phyloP scores from a whole-genome alignment of 2,888 invertebrate genomes.

The Bibio marci region DNA sequence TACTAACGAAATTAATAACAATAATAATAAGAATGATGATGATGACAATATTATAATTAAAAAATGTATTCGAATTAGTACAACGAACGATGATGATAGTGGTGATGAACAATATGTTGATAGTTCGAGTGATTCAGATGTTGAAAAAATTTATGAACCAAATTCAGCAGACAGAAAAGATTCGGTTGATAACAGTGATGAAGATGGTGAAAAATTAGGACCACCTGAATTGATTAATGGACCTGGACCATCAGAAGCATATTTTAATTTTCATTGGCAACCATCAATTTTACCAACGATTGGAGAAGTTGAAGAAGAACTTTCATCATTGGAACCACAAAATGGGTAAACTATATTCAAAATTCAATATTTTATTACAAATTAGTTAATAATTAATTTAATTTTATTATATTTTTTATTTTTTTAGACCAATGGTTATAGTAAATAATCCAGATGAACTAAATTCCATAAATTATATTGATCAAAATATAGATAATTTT shows the following conservation, averaged over 20 bases:
- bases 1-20: background rate
- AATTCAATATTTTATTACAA: background rate
- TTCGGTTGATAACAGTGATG: slow-evolving; percentile 9
- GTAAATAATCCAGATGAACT: background rate
- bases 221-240: slow-evolving; percentile 28
- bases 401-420: background rate
- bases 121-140: slow-evolving; percentile 15
- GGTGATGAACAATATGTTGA: slow-evolving; percentile 7
- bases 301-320: slow-evolving; percentile 29
- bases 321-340: slow-evolving; percentile 25
- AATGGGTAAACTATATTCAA: slow-evolving; percentile 5
- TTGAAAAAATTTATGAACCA: slow-evolving; percentile 21
- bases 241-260: slow-evolving; percentile 28
- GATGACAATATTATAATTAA: background rate
- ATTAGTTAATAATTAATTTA: slow-evolving; percentile 1
- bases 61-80: background rate
- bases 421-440: background rate
- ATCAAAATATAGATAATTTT: no score
- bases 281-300: slow-evolving; percentile 30
- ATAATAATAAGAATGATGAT: background rate
- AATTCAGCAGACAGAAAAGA: slow-evolving; percentile 3
- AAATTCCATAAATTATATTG: no score
- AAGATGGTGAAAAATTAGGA: slow-evolving; percentile 28
- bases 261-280: slow-evolving; percentile 28
- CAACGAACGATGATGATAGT: background rate